phyloP scores from a whole-genome alignment of 2,888 invertebrate species.

The Habrosyne pyritoides region DNA sequence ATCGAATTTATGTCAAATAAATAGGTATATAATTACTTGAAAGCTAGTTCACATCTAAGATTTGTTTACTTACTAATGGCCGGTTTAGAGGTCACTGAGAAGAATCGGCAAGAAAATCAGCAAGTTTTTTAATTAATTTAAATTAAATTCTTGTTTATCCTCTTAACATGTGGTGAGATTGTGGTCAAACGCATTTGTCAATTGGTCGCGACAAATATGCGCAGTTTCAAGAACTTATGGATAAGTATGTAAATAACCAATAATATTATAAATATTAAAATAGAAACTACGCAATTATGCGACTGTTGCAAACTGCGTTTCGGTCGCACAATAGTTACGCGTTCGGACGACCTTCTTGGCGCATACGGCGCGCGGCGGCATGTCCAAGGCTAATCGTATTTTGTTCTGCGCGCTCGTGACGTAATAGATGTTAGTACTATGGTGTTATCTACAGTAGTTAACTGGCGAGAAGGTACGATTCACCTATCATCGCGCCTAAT shows the following conservation, averaged over 20 bases:
- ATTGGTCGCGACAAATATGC: no score
- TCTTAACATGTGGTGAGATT: no score
- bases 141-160: no score
- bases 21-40: no score
- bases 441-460: constrained; percentile 54
- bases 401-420: constrained; percentile 78
- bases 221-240: no score
- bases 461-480: constrained; percentile 31
- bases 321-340: constrained; percentile 37
- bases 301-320: constrained; percentile 1
- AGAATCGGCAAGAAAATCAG: no score
- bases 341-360: constrained; percentile 48
- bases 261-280: background rate
- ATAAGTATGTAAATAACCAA: background rate
- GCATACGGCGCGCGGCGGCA: constrained; percentile 52
- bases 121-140: no score
- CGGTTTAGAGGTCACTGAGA: no score
- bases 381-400: constrained; percentile 76
- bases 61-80: no score
- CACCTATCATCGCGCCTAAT: constrained; percentile 15
- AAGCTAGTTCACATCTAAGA: no score
- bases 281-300: background rate
- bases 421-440: constrained; percentile 63
- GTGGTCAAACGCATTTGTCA: no score
- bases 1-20: no score